These are phyloP conservation scores for Prunella fulvescens DNA, from an alignment of 2,113 vertebrate species.

Conservation along the genomic window DNA sequence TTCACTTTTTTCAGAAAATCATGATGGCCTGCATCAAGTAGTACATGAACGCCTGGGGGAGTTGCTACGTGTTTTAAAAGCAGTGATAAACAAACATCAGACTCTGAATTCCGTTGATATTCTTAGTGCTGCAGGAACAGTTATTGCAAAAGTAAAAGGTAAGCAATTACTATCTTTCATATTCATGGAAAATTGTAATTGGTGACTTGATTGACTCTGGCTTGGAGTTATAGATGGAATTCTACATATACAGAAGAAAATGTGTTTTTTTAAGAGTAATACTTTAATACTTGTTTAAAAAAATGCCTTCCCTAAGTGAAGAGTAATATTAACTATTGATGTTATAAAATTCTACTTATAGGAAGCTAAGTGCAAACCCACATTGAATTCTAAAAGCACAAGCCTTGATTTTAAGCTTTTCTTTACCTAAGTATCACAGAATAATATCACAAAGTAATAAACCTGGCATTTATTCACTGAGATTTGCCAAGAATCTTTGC, in stretches of 20 bases:
- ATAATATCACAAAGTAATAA: neutral
- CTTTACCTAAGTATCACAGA: neutral
- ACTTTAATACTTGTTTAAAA: neutral
- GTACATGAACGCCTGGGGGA: slow-evolving; percentile 91
- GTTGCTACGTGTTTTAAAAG: slow-evolving; percentile 86
- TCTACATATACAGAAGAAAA: neutral
- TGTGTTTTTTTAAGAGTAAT: neutral
- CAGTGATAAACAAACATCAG: slow-evolving; percentile 89
- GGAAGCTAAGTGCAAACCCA: neutral
- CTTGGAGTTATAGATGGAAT: neutral
- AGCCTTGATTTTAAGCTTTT: neutral
- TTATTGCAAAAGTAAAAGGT: slow-evolving; percentile 97
- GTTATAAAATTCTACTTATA: neutral
- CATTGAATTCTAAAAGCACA: neutral
- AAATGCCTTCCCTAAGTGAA: neutral
- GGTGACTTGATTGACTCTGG: neutral
- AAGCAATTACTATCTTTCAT: slow-evolving; percentile 46
- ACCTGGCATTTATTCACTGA: neutral
- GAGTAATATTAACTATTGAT: neutral
- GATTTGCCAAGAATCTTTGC: neutral
- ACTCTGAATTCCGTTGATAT: slow-evolving; percentile 93
- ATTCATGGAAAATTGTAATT: neutral
- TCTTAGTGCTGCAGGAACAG: slow-evolving; percentile 89
- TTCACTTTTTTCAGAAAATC: slow-evolving; percentile 75
- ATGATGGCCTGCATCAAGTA: slow-evolving; percentile 85